A percentile compares a stretch with the other conserved stretches of the same genome.
Conservation (phyloP, 2,888 invertebrate species). For the Aquatica leii region DNA sequence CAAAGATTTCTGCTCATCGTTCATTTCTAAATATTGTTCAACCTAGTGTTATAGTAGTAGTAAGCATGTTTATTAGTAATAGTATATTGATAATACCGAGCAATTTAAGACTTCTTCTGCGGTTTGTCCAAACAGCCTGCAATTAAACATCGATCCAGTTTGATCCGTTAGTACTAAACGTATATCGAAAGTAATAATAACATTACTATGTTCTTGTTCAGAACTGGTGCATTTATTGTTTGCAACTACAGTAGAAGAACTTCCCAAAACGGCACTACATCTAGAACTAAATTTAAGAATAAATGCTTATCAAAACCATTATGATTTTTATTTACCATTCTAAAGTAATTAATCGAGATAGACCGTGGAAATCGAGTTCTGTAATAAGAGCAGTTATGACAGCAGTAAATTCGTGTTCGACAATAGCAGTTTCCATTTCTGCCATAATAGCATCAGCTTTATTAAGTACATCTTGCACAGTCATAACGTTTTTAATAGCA, state of each 20-base stretch:
- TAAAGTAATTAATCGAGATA: conserved; percentile 53
- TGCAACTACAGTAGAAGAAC: conserved; percentile 15
- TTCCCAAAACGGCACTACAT: conserved; percentile 44
- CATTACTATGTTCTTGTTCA: conserved; percentile 50
- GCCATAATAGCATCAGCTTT: conserved; percentile 55
- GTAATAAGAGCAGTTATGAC: conserved; percentile 72
- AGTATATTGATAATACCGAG: conserved; percentile 59
- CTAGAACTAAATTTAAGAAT: conserved; percentile 46
- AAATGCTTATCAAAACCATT: not conserved
- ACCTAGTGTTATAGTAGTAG: not conserved
- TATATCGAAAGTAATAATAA: conserved; percentile 65
- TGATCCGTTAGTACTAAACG: conserved; percentile 72
- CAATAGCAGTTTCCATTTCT: conserved; percentile 55
- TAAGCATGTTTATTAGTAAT: conserved; percentile 40
- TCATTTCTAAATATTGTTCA: not conserved
- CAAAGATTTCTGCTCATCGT: not conserved
- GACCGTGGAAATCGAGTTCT: conserved; percentile 75
- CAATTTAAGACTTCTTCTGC: conserved; percentile 68
- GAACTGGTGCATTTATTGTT: conserved; percentile 53
- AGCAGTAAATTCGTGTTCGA: conserved; percentile 72
- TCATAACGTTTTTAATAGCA: conserved; percentile 67
- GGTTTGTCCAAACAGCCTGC: conserved; percentile 65
- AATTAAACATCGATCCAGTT: conserved; percentile 69
- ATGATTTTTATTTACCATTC: conserved; percentile 58
- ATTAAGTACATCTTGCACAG: conserved; percentile 65